phyloP scores from a whole-genome alignment of 2,888 invertebrate species.

The Ormyrus pomaceus region DNA sequence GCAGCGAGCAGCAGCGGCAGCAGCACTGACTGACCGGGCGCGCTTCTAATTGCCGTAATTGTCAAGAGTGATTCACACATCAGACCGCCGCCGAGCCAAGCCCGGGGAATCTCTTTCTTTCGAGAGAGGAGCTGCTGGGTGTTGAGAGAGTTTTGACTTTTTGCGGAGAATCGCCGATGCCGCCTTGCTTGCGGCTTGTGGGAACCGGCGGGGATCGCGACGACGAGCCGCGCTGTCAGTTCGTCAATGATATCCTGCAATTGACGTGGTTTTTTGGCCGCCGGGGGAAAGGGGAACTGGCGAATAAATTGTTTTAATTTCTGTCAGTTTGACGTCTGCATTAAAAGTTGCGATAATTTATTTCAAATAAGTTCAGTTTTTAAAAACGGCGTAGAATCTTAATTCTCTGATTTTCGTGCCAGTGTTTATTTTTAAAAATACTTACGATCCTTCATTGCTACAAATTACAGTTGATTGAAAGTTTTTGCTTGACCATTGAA shows the following conservation, averaged over 20 bases:
- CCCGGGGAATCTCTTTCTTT: not conserved
- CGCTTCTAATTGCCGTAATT: constrained; percentile 74
- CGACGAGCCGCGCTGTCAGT: not conserved
- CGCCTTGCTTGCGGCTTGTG: too few species aligned
- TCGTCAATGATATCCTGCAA: too few species aligned
- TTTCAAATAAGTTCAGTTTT: too few species aligned
- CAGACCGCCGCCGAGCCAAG: constrained; percentile 56
- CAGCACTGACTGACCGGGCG: not conserved
- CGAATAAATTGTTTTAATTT: too few species aligned
- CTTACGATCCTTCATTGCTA: too few species aligned
- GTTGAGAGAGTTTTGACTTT: constrained; percentile 24
- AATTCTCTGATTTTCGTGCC: too few species aligned
- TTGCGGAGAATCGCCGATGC: not conserved
- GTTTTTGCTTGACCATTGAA: too few species aligned
- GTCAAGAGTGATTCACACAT: constrained; percentile 76
- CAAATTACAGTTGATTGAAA: too few species aligned
- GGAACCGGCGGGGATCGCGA: not conserved
- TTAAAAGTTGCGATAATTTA: too few species aligned
- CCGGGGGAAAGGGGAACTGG: not conserved
- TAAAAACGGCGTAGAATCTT: too few species aligned
- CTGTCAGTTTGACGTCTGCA: too few species aligned
- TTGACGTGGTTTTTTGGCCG: not conserved
- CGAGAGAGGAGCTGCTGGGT: not conserved
- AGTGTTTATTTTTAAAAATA: too few species aligned
- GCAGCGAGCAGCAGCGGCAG: constrained; percentile 57